phyloP scores from a whole-genome alignment of 2,797 vertebrate species.

The Momotus momota region DNA sequence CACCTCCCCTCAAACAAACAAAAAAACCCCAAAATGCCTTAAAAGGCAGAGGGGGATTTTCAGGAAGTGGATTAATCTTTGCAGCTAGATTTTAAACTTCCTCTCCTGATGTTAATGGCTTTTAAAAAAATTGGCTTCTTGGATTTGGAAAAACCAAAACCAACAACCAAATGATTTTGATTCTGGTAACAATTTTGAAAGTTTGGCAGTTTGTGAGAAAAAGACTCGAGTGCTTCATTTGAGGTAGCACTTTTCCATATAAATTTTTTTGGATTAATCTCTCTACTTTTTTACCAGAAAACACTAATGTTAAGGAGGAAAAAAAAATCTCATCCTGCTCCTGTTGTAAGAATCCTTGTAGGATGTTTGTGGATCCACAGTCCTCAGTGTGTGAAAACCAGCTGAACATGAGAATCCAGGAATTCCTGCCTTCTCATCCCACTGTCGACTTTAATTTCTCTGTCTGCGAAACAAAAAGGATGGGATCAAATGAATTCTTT shows the following conservation, averaged over 20 bases:
- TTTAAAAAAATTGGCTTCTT: not conserved
- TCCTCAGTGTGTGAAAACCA: not conserved
- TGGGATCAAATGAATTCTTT: not conserved
- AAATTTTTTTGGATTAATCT: not conserved
- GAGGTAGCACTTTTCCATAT: not conserved
- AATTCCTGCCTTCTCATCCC: not conserved
- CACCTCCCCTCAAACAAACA: rapidly evolving
- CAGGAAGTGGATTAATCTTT: not conserved
- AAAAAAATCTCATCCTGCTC: not conserved
- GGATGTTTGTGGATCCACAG: not conserved
- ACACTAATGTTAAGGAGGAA: rapidly evolving
- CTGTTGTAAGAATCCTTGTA: not conserved
- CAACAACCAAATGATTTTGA: not conserved
- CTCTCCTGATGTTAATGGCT: not conserved
- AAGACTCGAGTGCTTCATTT: not conserved
- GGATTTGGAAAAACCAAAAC: not conserved
- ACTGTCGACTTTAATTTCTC: not conserved
- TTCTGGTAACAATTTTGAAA: not conserved
- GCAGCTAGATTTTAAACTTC: not conserved
- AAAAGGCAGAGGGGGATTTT: not conserved
- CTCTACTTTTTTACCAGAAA: not conserved
- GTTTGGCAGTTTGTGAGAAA: not conserved
- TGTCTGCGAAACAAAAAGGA: not conserved
- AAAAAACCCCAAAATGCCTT: not conserved
- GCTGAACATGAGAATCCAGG: not conserved